phyloP scores from a whole-genome alignment of 2,888 invertebrate genomes.

The Agrenia bidenticulata region DNA sequence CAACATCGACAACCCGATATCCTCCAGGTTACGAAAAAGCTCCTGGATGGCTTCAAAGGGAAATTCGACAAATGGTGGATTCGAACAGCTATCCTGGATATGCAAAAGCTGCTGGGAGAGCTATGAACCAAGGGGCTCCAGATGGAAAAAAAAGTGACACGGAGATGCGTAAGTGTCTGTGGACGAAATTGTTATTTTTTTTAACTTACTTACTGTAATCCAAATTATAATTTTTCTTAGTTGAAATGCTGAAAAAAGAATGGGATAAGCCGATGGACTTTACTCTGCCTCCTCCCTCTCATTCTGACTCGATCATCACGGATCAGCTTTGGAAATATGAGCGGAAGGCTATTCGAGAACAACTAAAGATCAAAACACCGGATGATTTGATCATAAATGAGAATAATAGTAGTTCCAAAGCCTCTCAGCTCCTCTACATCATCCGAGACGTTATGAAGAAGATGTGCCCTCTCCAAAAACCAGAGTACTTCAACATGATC shows the following conservation, averaged over 20 bases:
- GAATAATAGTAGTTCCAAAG: slow-evolving; percentile 13
- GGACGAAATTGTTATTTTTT: no score
- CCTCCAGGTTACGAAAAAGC: slow-evolving; percentile 18
- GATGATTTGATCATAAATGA: background rate
- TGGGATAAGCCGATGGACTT: slow-evolving; percentile 19
- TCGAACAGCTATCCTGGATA: no score
- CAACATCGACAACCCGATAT: slow-evolving; percentile 4
- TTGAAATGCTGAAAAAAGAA: background rate
- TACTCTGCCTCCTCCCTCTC: slow-evolving; percentile 5
- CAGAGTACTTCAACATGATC: slow-evolving; percentile 23
- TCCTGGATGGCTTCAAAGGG: slow-evolving; percentile 25
- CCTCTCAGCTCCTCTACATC: slow-evolving; percentile 18
- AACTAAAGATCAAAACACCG: slow-evolving; percentile 21
- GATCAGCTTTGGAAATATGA: slow-evolving; percentile 30
- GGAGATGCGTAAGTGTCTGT: no score
- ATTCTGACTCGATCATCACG: slow-evolving; percentile 14
- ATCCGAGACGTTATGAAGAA: slow-evolving; percentile 31
- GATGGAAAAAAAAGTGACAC: no score
- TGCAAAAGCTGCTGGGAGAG: background rate
- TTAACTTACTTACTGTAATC: no score
- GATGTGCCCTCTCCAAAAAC: slow-evolving; percentile 27
- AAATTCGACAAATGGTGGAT: slow-evolving; percentile 2
- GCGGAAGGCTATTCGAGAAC: slow-evolving; percentile 20
- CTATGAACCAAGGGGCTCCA: background rate
- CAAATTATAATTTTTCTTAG: no score